These are phyloP conservation scores for Eristalis intricaria DNA, from an alignment of 2,888 invertebrate species.

Conservation along the genomic window DNA sequence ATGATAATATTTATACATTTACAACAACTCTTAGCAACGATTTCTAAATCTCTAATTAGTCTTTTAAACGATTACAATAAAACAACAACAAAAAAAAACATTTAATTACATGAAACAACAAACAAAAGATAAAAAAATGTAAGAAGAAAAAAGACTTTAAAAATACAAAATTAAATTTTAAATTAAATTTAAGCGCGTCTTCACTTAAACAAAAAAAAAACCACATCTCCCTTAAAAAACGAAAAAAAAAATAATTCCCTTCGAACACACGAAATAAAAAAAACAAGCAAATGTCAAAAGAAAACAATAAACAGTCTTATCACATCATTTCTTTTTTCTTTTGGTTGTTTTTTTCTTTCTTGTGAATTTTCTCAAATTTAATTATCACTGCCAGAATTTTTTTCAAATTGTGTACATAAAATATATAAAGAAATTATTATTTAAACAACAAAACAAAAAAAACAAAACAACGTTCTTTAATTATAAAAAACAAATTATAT, in stretches of 20 bases:
- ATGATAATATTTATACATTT: constrained; percentile 50
- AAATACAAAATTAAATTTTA: constrained; percentile 30
- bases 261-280: constrained; percentile 33
- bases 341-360: constrained; percentile 2
- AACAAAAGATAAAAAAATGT: background rate
- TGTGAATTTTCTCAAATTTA: constrained; percentile 39
- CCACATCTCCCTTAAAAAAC: constrained; percentile 10
- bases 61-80: constrained; percentile 12
- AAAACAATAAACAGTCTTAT: background rate
- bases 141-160: constrained; percentile 14
- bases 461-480: constrained; percentile 55
- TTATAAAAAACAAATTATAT: constrained; percentile 19
- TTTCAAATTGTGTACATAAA: constrained; percentile 37
- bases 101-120: constrained; percentile 9
- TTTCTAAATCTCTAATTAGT: constrained; percentile 32
- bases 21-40: constrained; percentile 50
- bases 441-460: background rate
- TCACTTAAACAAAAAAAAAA: constrained; percentile 19
- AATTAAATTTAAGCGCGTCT: constrained; percentile 57
- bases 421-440: constrained; percentile 11
- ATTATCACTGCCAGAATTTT: constrained; percentile 69
- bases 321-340: constrained; percentile 3
- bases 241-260: constrained; percentile 35
- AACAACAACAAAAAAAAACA: constrained; percentile 11
- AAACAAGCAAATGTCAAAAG: background rate